A percentile compares a stretch with the other conserved stretches of the same genome.
Conservation (phyloP, 2,113 vertebrate genomes). For the Aegotheles bennettii region DNA sequence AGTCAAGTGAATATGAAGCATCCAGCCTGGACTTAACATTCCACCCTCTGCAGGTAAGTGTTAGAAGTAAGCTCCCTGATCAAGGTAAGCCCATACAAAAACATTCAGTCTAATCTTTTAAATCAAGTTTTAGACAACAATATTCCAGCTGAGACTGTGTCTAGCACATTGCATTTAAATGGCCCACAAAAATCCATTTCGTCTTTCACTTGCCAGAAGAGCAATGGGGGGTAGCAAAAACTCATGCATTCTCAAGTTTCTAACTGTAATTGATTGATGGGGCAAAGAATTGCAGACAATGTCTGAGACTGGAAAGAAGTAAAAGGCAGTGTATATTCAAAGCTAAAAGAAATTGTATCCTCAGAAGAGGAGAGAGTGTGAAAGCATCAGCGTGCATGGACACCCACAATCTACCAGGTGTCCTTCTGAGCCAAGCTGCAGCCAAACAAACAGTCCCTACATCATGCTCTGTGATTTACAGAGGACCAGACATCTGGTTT, state of each 20-base stretch:
- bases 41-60: neutral
- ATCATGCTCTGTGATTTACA: neutral
- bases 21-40: neutral
- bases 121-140: slow-evolving; percentile 22
- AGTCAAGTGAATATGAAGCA: neutral
- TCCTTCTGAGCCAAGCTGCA: neutral
- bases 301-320: neutral
- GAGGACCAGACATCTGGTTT: neutral
- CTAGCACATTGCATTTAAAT: slow-evolving; percentile 36
- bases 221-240: slow-evolving; percentile 5
- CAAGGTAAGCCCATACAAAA: slow-evolving; percentile 13
- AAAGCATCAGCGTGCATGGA: neutral
- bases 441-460: neutral
- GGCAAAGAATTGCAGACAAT: neutral
- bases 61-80: neutral
- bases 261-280: neutral
- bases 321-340: neutral
- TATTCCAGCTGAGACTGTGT: slow-evolving; percentile 12
- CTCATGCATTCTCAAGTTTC: neutral
- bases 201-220: slow-evolving; percentile 23
- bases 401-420: neutral
- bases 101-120: neutral
- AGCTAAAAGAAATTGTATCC: neutral
- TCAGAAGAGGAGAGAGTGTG: neutral
- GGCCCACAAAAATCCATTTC: slow-evolving; percentile 40